Conservation (phyloP, 1,140 invertebrate species). For the Drosophila biarmipes region DNA sequence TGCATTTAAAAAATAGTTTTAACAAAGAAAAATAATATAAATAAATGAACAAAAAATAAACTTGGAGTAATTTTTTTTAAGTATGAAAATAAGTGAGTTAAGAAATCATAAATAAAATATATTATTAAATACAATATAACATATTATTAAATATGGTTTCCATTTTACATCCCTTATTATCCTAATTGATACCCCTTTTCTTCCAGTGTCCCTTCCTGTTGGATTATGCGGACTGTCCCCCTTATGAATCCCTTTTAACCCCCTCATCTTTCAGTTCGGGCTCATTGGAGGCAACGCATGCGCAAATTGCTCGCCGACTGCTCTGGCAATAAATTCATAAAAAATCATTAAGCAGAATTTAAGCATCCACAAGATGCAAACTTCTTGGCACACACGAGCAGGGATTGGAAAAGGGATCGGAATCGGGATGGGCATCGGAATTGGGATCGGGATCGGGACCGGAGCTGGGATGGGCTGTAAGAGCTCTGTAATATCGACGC, state of each 20-base stretch:
- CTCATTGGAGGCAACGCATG: constrained; percentile 79
- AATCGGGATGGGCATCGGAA: constrained; percentile 1
- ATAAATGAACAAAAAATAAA: neutral
- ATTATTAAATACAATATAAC: neutral
- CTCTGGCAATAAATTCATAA: constrained; percentile 79
- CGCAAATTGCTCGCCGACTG: constrained; percentile 75
- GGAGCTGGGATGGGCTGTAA: constrained; percentile 26
- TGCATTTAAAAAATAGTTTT: neutral
- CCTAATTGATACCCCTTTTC: neutral
- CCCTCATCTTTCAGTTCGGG: constrained; percentile 39
- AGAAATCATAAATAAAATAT: too few species aligned
- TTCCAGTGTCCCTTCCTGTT: constrained; percentile 41
- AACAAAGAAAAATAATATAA: too few species aligned
- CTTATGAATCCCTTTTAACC: neutral
- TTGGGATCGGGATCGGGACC: neutral
- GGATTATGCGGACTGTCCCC: constrained; percentile 40
- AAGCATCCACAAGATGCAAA: constrained; percentile 53
- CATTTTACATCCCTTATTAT: neutral
- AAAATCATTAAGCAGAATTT: constrained; percentile 78
- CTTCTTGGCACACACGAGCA: constrained; percentile 46
- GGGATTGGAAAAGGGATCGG: constrained; percentile 6
- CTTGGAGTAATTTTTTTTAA: neutral
- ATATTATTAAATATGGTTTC: neutral
- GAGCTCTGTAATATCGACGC: constrained; percentile 40
- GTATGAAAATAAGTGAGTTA: too few species aligned